Percentiles rank a stretch among this genome's conserved stretches.
Conservation (phyloP, 2,888 invertebrate species). For the Auanema freiburgensis region DNA sequence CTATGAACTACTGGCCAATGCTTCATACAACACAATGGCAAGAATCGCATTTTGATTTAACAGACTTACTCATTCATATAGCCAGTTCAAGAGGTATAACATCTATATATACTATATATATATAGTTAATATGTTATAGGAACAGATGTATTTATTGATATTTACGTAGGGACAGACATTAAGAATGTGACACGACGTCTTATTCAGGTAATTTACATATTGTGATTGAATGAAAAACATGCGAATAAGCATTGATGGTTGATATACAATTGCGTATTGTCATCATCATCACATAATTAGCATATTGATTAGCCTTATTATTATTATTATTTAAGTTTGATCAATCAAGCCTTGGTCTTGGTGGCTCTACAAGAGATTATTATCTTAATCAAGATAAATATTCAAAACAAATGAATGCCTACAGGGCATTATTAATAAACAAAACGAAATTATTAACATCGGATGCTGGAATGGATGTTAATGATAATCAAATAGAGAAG, state of each 20-base stretch:
- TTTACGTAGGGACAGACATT: slow-evolving; percentile 13
- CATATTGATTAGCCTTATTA: background rate
- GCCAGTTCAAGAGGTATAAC: slow-evolving; percentile 41
- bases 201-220: slow-evolving; percentile 8
- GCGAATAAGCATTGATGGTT: background rate
- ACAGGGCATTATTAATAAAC: slow-evolving; percentile 50
- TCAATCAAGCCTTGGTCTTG: slow-evolving; percentile 61
- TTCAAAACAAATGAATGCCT: slow-evolving; percentile 60
- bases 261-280: background rate
- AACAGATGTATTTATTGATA: slow-evolving; percentile 17
- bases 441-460: slow-evolving; percentile 44
- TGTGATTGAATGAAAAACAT: background rate
- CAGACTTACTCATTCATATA: slow-evolving; percentile 45
- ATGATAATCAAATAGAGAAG: slow-evolving; percentile 40
- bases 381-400: slow-evolving; percentile 60
- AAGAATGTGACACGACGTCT: slow-evolving; percentile 20
- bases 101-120: slow-evolving; percentile 56
- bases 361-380: slow-evolving; percentile 60
- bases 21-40: slow-evolving; percentile 44
- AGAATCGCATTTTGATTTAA: slow-evolving; percentile 33
- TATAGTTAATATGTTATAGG: slow-evolving; percentile 10
- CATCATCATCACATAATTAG: background rate
- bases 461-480: slow-evolving; percentile 46
- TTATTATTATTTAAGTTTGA: slow-evolving; percentile 47
- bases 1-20: slow-evolving; percentile 56